A percentile compares a stretch with the other conserved stretches of the same genome.
Conservation (phyloP, 2,888 invertebrate species). For the Spisula solida region DNA sequence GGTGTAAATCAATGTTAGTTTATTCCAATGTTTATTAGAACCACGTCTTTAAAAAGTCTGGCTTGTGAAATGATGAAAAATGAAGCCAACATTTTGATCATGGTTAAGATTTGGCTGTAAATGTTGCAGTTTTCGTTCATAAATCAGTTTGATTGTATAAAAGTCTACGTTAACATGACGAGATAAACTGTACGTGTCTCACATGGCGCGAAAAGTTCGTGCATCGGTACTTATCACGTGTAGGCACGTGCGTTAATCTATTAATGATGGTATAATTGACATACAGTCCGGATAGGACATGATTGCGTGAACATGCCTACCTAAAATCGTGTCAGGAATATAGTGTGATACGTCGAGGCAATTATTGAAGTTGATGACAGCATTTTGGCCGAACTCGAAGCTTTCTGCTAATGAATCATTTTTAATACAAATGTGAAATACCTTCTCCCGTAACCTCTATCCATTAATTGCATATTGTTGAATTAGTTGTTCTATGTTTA, state of each 20-base stretch:
- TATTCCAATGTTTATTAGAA: conserved; percentile 40
- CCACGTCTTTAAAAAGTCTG: background rate
- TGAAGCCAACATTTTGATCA: background rate
- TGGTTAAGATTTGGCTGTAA: background rate
- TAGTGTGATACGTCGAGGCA: background rate
- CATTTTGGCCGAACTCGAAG: background rate
- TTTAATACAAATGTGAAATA: no score
- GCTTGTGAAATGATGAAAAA: conserved; percentile 14
- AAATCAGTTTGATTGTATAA: conserved; percentile 3
- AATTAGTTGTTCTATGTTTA: no score
- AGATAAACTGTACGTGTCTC: conserved; percentile 1
- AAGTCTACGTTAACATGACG: background rate
- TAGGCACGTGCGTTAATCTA: conserved; percentile 7
- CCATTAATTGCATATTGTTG: no score
- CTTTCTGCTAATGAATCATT: no score
- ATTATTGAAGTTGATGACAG: background rate
- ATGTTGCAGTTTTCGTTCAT: conserved; percentile 20
- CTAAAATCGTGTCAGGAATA: conserved; percentile 11
- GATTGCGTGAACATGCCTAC: background rate
- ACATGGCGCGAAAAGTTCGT: background rate
- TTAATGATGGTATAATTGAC: conserved; percentile 15
- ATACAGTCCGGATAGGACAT: background rate
- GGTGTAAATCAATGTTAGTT: conserved; percentile 31
- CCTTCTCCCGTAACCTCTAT: no score
- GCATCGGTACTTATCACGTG: conserved; percentile 15